Base-by-base conservation (phyloP, 1,140 invertebrate genomes). In the Frieseomelitta varia region DNA sequence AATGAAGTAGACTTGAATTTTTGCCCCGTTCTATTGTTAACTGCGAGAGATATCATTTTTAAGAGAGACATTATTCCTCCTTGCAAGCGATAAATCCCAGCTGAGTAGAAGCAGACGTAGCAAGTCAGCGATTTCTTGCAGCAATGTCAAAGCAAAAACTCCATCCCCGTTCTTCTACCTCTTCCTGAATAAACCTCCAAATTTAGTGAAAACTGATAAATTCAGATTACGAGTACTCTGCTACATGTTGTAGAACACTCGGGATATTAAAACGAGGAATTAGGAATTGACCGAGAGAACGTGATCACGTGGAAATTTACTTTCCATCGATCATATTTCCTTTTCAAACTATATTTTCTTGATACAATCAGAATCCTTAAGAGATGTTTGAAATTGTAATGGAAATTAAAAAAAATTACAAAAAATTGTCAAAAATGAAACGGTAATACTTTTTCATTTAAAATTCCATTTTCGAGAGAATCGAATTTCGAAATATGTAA, bases 41-140 rank as follows among this genome's bases (percentile, higher is more conserved):
- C 67, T 39, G 39, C 39, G 14, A 15, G 58, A 34, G 58, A 27
- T 67, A 67, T 84, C 74, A 80, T 84, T 73, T 80, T 73, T 67
- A 71, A 51, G 14, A 58, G 51, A 67, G 27, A n/a, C 19, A 21
- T 34, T 53, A 53, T 53, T 61, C 53, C 27, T n/a, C 4, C 65
- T 2, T 21, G 8, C 19, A 17, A 69, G 34, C 47, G 69, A 84
- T 84, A 84, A 80, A 80, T 84, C 34, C 17, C n/a, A 34, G 11
- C 65, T 61, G 56, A 84, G 27, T 51, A 79, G 53, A 53, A 80
- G 19, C 78, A 72, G 71, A 74, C 61, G 78, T 73, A 51, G 69
- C 69, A 47, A 80, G 78, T 84, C 83, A 84, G 69, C 83, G 51
- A 80, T 56, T 80, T 84, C 83, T 84, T 80, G 53, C 61, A 56